Conservation (phyloP, 1,140 invertebrate species). For the Drosophila elegans region DNA sequence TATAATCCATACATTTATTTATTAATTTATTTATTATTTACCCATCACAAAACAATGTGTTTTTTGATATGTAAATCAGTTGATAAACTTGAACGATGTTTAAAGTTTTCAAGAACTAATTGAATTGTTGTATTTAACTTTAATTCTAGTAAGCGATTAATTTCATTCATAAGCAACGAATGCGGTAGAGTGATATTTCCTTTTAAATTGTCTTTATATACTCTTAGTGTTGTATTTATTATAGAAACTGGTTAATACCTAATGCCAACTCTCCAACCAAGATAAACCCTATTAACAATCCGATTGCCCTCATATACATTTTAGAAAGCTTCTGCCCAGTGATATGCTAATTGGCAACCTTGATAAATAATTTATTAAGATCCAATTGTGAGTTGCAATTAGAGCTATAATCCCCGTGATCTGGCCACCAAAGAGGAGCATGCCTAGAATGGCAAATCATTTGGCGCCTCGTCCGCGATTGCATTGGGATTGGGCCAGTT, state of each 20-base stretch:
- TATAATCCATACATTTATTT: no score
- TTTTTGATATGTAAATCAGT: no score
- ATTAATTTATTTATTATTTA: no score
- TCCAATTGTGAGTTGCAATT: slow-evolving; percentile 1
- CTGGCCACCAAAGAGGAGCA: slow-evolving; percentile 8
- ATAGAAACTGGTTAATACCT: not conserved
- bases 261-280: not conserved
- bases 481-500: slow-evolving; percentile 27
- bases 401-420: slow-evolving; percentile 2
- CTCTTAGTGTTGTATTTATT: not conserved
- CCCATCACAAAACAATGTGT: no score
- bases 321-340: slow-evolving; percentile 34
- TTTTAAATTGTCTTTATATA: no score
- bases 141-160: no score
- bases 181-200: no score
- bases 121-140: no score
- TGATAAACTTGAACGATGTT: no score
- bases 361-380: slow-evolving; percentile 35
- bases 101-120: no score
- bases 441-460: slow-evolving; percentile 44
- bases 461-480: slow-evolving; percentile 43
- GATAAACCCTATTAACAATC: not conserved
- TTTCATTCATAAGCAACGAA: no score
- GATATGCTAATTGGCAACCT: slow-evolving; percentile 33
- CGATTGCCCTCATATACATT: slow-evolving; percentile 20